phyloP scores from a whole-genome alignment of 2,113 vertebrate species.

The Gallinago jamesoni region DNA sequence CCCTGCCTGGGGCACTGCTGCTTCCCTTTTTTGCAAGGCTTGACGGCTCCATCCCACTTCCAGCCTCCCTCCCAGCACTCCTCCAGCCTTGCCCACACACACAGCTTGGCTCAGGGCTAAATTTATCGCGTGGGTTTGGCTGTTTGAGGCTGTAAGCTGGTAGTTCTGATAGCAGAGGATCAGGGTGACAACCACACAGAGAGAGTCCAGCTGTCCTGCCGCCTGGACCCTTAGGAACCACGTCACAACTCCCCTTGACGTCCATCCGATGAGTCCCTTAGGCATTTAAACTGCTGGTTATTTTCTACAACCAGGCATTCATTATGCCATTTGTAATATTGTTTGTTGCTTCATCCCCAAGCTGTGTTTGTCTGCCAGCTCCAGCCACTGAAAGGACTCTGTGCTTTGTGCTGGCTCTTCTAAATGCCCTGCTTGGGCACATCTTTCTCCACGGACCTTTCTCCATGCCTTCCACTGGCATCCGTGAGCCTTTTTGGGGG shows the following conservation, averaged over 20 bases:
- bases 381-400: background rate
- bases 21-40: background rate
- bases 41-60: rapidly evolving
- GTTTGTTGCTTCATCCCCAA: background rate
- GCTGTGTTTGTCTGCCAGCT: background rate
- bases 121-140: rapidly evolving
- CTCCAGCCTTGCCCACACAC: background rate
- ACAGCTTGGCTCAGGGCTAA: background rate
- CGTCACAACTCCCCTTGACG: background rate
- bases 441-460: background rate
- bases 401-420: background rate
- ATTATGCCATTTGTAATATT: background rate
- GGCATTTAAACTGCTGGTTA: background rate
- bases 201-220: background rate
- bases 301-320: background rate
- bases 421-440: background rate
- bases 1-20: background rate
- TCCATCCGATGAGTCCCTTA: background rate
- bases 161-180: background rate
- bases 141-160: background rate
- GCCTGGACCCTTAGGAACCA: background rate
- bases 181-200: background rate
- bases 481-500: background rate
- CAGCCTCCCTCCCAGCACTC: background rate
- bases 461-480: background rate